Evolutionary conservation across 2,888 invertebrate genomes (phyloP).

Genomic region (Oxystoma pomonae): DNA sequence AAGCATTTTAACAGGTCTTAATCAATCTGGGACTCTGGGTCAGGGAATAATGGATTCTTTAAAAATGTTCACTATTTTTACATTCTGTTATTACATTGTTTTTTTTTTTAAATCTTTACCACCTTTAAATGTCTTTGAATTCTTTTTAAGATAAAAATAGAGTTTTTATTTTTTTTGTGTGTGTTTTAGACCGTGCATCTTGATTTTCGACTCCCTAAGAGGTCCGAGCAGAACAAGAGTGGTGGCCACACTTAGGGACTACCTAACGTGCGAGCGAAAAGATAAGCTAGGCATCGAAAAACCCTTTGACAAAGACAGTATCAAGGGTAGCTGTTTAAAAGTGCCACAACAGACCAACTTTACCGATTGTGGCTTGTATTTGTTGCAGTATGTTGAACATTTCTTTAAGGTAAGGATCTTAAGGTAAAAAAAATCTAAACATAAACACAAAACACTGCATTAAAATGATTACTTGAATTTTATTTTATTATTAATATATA

Average conservation of each 20-base stretch:
- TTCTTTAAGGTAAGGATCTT: constrained; percentile 73
- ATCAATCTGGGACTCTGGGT: too few species aligned
- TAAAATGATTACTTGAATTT: constrained; percentile 1
- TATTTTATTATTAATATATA: constrained; percentile 3
- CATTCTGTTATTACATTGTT: too few species aligned
- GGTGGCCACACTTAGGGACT: constrained; percentile 87
- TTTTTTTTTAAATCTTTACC: too few species aligned
- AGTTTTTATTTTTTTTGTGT: too few species aligned
- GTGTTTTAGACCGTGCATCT: constrained; percentile 78
- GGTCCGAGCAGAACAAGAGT: constrained; percentile 72
- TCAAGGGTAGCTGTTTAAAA: constrained; percentile 83
- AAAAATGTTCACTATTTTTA: too few species aligned
- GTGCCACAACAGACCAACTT: constrained; percentile 98
- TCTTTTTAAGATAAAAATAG: too few species aligned
- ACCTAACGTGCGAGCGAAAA: constrained; percentile 81
- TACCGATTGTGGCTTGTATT: constrained; percentile 93
- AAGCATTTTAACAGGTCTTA: too few species aligned
- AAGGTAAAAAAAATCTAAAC: too few species aligned
- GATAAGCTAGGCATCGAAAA: constrained; percentile 62
- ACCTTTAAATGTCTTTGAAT: too few species aligned
- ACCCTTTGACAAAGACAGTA: constrained; percentile 75
- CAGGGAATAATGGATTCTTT: too few species aligned
- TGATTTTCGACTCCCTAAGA: constrained; percentile 92
- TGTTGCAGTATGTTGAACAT: constrained; percentile 94
- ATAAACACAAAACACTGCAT: too few species aligned